phyloP scores from a whole-genome alignment of 2,113 vertebrate species.

The Hemibagrus wyckioides region DNA sequence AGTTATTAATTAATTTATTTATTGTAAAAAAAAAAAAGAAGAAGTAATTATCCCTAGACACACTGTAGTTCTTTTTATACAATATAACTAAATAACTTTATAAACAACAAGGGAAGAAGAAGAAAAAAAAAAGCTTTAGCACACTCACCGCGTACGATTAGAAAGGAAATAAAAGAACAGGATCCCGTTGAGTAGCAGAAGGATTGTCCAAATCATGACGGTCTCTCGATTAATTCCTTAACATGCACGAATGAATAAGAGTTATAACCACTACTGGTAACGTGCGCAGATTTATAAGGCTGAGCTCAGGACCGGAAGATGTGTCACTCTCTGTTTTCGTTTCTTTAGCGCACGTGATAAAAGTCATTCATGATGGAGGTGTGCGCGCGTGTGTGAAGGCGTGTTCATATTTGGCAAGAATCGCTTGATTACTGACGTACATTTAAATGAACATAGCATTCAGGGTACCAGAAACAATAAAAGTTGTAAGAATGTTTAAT shows the following conservation, averaged over 20 bases:
- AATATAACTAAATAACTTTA: too few relatives aligned
- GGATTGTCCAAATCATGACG: conserved; percentile 68
- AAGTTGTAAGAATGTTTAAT: neutral
- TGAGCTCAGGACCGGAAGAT: neutral
- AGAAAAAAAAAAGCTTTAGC: neutral
- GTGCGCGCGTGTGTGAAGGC: neutral
- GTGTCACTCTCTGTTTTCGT: neutral
- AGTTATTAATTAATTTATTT: too few relatives aligned
- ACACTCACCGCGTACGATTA: conserved; percentile 68
- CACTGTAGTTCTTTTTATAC: neutral
- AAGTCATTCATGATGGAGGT: neutral
- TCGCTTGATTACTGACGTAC: neutral
- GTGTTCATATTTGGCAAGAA: too few relatives aligned
- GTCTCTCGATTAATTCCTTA: neutral
- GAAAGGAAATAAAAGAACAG: conserved; percentile 66
- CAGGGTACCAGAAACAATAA: neutral
- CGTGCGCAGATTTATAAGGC: neutral
- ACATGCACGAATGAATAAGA: neutral
- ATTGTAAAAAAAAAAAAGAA: too few relatives aligned
- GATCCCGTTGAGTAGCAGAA: conserved; percentile 58
- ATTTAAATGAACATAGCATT: neutral
- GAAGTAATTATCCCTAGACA: neutral
- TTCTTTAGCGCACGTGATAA: neutral
- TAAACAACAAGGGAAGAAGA: too few relatives aligned
- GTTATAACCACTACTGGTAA: neutral